Base-by-base conservation (phyloP, 2,888 invertebrate genomes). In the Hypercompe scribonia region DNA sequence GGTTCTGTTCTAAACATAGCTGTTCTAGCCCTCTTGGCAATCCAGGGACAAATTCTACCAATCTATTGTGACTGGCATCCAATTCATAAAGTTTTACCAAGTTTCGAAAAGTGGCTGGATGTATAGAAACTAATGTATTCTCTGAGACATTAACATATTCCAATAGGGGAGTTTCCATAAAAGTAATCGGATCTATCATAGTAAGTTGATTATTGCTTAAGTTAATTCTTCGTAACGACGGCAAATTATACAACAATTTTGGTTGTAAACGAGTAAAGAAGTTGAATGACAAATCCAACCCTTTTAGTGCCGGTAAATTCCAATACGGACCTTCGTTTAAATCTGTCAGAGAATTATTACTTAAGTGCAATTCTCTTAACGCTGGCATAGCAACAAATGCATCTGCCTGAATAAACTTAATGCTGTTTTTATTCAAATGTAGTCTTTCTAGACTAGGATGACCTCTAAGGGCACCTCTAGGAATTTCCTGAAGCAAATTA, bases 361-460 rank as follows among this genome's bases (percentile, higher is more conserved):
- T 96, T 75, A 99, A 94, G 83, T 98, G 96, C 54, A 99, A 94
- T 88, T 98, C 98, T 81, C 98, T 96, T 58, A 99, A 92, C 0
- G 98, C 97, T 0, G 98, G 98, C 97, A 99, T 97, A 28, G 97
- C 97, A 88, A 97, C 96, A 87, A 99, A 97, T 0, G 98, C 97
- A 87, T 98, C 98, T 61, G 97, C 95, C 84, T 98, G 97, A 73
- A 98, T 97, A 69, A 96, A 96, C 75, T 96, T 96, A 69, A 98
- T 96, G 78, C 96, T 96, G 86, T 99, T 99, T 90, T 97, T 97
- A 88, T 98, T 97, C 73, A 98, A 94, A 93, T 98, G 97, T 50
- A 98, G 93, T 82, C 98, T 96, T 91, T 98, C 98, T 80, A 99
- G 90, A 70, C 97, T 97, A 0, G 97, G 97, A 88, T 98, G 98